These are phyloP conservation scores for Paradoxurus hermaphroditus DNA, from an alignment of 2,113 vertebrate species.

Conservation along the genomic window DNA sequence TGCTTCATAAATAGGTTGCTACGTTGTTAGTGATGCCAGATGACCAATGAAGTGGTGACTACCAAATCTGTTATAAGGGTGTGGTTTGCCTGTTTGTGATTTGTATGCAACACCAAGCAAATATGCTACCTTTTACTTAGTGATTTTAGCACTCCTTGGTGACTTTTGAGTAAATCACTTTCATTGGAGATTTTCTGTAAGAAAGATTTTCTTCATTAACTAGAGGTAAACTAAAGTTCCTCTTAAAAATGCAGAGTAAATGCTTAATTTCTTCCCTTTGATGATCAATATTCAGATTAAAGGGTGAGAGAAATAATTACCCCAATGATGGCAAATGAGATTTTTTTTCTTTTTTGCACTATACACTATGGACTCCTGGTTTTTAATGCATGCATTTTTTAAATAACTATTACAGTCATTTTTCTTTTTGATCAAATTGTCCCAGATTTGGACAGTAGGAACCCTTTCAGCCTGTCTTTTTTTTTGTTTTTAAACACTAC, in stretches of 20 bases:
- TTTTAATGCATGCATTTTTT: neutral
- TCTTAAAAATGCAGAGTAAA: neutral
- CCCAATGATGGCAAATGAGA: neutral
- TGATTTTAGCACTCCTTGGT: constrained; percentile 3
- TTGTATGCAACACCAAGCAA: neutral
- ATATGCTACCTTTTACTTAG: neutral
- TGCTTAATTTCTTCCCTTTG: neutral
- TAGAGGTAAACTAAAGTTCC: neutral
- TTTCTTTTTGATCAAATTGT: constrained; percentile 20
- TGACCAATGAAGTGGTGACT: constrained; percentile 14
- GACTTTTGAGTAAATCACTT: neutral
- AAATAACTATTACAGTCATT: neutral
- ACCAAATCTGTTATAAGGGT: neutral
- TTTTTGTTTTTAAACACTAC: neutral
- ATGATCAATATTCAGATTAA: constrained; percentile 9
- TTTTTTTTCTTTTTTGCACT: neutral
- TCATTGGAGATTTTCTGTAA: constrained; percentile 30
- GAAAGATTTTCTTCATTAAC: constrained; percentile 11
- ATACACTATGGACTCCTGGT: neutral
- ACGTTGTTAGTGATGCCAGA: neutral
- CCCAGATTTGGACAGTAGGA: neutral
- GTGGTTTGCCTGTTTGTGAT: neutral
- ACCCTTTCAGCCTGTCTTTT: neutral
- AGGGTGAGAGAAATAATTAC: neutral
- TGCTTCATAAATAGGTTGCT: neutral